phyloP scores from a whole-genome alignment of 1,140 invertebrate species.

The Lanistes nyassanus region DNA sequence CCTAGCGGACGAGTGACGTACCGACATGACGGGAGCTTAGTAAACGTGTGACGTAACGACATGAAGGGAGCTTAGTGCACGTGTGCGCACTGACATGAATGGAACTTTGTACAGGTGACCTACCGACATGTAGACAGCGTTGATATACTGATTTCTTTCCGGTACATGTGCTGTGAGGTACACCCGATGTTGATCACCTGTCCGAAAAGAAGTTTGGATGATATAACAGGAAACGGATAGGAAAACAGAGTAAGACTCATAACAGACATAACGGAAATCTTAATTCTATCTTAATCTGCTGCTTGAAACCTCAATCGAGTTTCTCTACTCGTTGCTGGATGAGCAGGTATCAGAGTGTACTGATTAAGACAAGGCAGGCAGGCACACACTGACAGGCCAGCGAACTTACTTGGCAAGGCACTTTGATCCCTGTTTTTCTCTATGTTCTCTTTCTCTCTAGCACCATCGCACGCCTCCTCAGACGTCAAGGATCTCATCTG shows the following conservation, averaged over 20 bases:
- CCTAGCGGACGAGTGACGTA: no score
- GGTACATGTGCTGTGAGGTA: conserved; percentile 10
- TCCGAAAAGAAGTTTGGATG: background rate
- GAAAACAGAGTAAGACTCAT: no score
- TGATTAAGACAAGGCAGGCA: background rate
- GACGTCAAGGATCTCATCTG: no score
- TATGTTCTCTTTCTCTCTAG: conserved; percentile 1
- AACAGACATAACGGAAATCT: no score
- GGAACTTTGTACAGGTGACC: background rate
- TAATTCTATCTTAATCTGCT: no score
- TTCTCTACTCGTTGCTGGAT: background rate
- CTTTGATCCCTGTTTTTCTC: conserved; percentile 13
- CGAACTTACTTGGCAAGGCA: background rate
- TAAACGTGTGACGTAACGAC: no score
- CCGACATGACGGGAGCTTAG: no score
- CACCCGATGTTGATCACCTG: conserved; percentile 20
- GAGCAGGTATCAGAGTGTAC: background rate
- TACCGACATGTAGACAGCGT: conserved; percentile 20
- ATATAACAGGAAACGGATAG: background rate
- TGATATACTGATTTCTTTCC: conserved; percentile 15
- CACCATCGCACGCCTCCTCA: background rate
- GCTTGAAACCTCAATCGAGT: no score
- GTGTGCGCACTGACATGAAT: no score
- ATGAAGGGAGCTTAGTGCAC: no score
- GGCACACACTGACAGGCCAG: background rate